A percentile compares a stretch with the other conserved stretches of the same genome.
Conservation (phyloP, 2,797 vertebrate genomes). For the Chloroceryle amazona region DNA sequence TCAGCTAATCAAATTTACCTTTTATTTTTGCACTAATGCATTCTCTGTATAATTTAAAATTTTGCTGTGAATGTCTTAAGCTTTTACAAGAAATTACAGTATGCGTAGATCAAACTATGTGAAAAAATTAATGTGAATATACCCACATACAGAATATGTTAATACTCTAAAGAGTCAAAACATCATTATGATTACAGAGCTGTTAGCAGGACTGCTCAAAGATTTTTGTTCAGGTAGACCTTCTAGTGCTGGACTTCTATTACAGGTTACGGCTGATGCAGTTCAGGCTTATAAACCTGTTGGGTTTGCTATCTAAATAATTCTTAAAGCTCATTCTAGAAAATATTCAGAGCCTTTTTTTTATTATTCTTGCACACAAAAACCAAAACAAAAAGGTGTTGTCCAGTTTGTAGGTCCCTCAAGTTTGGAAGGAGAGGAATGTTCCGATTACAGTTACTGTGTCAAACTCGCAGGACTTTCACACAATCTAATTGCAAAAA, state of each 20-base stretch:
- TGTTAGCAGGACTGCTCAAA: background rate
- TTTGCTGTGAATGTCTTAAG: background rate
- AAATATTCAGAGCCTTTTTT: background rate
- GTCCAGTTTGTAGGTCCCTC: background rate
- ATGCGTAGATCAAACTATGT: background rate
- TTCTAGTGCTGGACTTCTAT: background rate
- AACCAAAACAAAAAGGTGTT: background rate
- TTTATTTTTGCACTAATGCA: background rate
- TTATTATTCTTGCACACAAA: background rate
- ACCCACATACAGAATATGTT: background rate
- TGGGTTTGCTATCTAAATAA: background rate
- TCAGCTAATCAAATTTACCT: background rate
- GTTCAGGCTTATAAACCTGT: background rate
- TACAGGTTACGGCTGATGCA: background rate
- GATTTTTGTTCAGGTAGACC: background rate
- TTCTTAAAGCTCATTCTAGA: background rate
- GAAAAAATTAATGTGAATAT: background rate
- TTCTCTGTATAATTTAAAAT: background rate
- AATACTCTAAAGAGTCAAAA: background rate
- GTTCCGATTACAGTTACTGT: background rate
- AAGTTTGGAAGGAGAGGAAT: background rate
- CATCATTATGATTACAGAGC: background rate
- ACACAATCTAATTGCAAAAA: background rate
- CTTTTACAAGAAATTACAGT: background rate
- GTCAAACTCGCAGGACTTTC: background rate